These are phyloP conservation scores for Agriopis marginaria DNA, from an alignment of 2,888 invertebrate genomes.

Conservation along the genomic window DNA sequence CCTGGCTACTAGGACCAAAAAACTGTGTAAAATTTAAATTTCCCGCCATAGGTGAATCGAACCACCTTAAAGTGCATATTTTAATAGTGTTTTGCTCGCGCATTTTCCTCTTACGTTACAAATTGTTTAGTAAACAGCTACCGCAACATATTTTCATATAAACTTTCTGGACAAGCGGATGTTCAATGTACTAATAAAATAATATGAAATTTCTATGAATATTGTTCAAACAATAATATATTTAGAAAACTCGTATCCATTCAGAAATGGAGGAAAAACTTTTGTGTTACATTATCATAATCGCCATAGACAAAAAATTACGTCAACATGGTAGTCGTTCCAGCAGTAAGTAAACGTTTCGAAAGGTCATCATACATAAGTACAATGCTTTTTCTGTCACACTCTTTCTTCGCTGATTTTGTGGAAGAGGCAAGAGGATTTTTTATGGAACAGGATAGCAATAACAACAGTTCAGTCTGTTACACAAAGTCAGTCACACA, in stretches of 20 bases:
- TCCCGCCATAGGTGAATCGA: too few species aligned
- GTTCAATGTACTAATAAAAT: slow-evolving; percentile 14
- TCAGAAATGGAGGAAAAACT: slow-evolving; percentile 19
- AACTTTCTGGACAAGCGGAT: slow-evolving; percentile 11
- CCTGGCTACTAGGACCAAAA: too few species aligned
- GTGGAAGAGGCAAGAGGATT: too few species aligned
- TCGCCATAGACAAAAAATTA: background rate
- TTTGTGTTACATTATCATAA: background rate
- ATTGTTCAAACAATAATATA: slow-evolving; percentile 4
- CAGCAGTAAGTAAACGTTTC: too few species aligned
- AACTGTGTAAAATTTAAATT: too few species aligned
- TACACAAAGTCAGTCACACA: too few species aligned
- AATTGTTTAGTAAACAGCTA: slow-evolving; percentile 20
- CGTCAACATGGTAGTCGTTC: too few species aligned
- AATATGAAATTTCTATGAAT: slow-evolving; percentile 24
- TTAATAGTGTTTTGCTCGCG: background rate
- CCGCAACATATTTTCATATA: slow-evolving; percentile 20
- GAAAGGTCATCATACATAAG: too few species aligned
- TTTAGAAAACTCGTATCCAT: background rate
- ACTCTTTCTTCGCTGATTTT: too few species aligned
- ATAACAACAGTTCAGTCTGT: too few species aligned
- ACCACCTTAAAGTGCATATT: slow-evolving; percentile 7
- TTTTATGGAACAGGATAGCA: too few species aligned
- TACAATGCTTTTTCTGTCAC: too few species aligned
- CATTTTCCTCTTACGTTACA: background rate